Percentiles rank a stretch among this genome's conserved stretches.
Conservation (phyloP, 2,113 vertebrate species). For the Ornithorhynchus anatinus region DNA sequence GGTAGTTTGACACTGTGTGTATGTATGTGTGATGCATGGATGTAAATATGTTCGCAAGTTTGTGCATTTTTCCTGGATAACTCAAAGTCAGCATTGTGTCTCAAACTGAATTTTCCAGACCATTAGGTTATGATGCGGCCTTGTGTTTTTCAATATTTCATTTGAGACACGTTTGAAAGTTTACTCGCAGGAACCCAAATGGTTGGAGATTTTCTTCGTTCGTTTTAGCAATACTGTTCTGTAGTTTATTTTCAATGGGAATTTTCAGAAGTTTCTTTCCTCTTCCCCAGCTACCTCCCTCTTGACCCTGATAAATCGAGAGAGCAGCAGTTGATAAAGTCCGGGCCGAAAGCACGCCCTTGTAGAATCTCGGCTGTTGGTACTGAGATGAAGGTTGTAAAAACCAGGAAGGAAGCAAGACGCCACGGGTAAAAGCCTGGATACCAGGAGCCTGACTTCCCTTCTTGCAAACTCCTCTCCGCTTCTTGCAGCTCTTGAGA, state of each 20-base stretch:
- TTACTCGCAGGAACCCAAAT: constrained; percentile 43
- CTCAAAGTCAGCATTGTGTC: constrained; percentile 74
- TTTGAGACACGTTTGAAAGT: constrained; percentile 45
- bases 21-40: not conserved
- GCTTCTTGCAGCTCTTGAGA: too few relatives aligned
- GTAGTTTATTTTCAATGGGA: constrained; percentile 41
- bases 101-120: constrained; percentile 65
- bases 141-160: constrained; percentile 55
- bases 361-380: not conserved
- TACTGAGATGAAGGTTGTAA: not conserved
- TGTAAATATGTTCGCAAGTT: not conserved
- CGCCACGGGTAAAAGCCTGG: not conserved
- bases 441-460: not conserved
- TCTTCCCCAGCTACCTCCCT: not conserved
- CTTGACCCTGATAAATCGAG: constrained; percentile 1
- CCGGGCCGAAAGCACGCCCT: too few relatives aligned
- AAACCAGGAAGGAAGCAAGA: not conserved
- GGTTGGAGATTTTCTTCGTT: too few relatives aligned
- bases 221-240: constrained; percentile 38
- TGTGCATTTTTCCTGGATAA: constrained; percentile 46
- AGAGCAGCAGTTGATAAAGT: constrained; percentile 12
- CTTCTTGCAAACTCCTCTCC: not conserved
- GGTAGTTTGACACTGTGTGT: not conserved
- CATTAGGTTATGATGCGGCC: constrained; percentile 61
- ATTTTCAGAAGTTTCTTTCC: constrained; percentile 28